Base-by-base conservation (phyloP, 2,797 vertebrate species). In the Xenops minutus region DNA sequence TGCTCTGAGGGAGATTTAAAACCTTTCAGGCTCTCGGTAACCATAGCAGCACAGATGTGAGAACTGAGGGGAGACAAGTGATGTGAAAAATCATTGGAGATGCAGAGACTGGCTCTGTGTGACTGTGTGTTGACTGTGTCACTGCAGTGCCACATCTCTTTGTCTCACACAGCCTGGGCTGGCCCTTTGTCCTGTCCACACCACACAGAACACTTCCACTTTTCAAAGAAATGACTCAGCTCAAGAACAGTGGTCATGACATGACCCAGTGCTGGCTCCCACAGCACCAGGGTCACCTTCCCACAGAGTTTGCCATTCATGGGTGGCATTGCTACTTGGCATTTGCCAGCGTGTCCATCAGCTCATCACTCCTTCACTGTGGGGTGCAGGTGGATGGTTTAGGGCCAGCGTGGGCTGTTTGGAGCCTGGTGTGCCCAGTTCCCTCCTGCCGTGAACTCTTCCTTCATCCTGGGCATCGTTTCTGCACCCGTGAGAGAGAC, bases 1-100 rank as follows among this genome's bases (percentile, higher is more conserved):
- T 80, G 95, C 95, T 97, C 80, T 86, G 85, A 94, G 93, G 93
- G 89, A 95, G 95, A 92, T 92, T 86, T 89, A 89, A 91, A 96
- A 16, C 92, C 95, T 88, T 79, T 37, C 93, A 88, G 92, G 82
- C 93, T 93, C 88, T 91, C 2, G 17, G 96, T 96, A 96, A 96
- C 95, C 95, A 97, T 96, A 81, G 95, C 96, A 97, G 95, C 96
- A 43, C 87, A 72, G 93, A 97, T 91, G 93, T 95, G 92, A 88
- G 74, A 91, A 69, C n/a, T 1, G 18, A 93, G 88, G 77, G 91
- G 85, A 84, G 95, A 93, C 92, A 94, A 96, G 43, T 52, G 93
- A 96, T 91, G 95, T 93, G 95, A 93, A 52, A 89, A 92, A 95
- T 59, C 86, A 62, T 0, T 12, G 87, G 82, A 89, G 95, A 17